These are phyloP conservation scores for Ciconia nigra DNA, from an alignment of 2,797 vertebrate genomes.

Conservation along the genomic window DNA sequence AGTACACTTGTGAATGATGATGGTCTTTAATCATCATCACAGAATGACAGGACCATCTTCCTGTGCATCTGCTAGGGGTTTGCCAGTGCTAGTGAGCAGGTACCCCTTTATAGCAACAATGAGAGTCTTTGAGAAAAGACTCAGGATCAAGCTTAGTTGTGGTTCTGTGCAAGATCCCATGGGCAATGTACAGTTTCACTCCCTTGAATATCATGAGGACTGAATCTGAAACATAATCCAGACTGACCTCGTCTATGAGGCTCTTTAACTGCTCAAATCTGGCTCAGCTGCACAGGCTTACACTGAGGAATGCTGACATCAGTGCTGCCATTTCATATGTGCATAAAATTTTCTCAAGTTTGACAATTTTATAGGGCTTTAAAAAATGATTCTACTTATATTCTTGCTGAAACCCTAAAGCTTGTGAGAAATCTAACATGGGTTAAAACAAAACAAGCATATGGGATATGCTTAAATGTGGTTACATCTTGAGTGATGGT, in stretches of 20 bases:
- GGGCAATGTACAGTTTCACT: fast-evolving
- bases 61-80: not conserved
- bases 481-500: not conserved
- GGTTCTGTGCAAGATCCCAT: not conserved
- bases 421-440: not conserved
- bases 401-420: not conserved
- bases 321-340: not conserved
- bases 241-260: not conserved
- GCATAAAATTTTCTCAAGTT: not conserved
- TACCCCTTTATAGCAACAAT: not conserved
- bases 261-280: not conserved
- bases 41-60: not conserved
- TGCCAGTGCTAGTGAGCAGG: not conserved
- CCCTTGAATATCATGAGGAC: not conserved
- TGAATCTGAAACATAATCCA: not conserved
- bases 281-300: not conserved
- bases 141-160: not conserved
- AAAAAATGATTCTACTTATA: not conserved
- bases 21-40: not conserved
- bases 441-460: not conserved
- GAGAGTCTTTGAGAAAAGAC: not conserved
- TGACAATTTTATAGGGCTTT: not conserved
- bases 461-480: not conserved
- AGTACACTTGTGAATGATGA: not conserved
- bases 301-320: not conserved